phyloP scores from a whole-genome alignment of 1,140 invertebrate species.

The Chelonus insularis region DNA sequence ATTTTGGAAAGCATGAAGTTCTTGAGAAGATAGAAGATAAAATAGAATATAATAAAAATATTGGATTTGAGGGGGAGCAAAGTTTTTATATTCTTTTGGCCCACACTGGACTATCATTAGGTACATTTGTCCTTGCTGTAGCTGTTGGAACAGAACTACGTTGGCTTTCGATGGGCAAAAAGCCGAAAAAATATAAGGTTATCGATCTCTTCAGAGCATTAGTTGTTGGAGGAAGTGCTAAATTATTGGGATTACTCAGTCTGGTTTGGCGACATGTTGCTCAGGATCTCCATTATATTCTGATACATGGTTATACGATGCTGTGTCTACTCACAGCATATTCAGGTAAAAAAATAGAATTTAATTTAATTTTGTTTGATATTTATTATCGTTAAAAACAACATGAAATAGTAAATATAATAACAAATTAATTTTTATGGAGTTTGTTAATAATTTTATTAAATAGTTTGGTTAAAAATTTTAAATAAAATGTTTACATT shows the following conservation, averaged over 20 bases:
- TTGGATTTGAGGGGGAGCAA: slow-evolving; percentile 39
- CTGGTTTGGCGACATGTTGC: slow-evolving; percentile 52
- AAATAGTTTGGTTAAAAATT: too few relatives aligned
- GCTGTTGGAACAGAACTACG: slow-evolving; percentile 45
- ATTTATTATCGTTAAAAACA: slow-evolving; percentile 1
- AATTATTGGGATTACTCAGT: slow-evolving; percentile 49
- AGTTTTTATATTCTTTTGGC: slow-evolving; percentile 50
- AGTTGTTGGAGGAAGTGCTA: slow-evolving; percentile 51
- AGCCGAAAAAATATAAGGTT: slow-evolving; percentile 41
- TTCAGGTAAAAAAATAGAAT: slow-evolving; percentile 45
- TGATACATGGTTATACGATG: slow-evolving; percentile 54
- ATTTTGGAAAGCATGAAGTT: slow-evolving; percentile 23
- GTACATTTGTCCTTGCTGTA: slow-evolving; percentile 40
- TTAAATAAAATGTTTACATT: too few relatives aligned
- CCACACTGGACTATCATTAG: slow-evolving; percentile 46
- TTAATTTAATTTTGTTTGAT: neutral
- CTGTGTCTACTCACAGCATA: slow-evolving; percentile 55
- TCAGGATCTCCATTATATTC: slow-evolving; percentile 44
- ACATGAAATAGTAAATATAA: neutral
- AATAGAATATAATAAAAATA: slow-evolving; percentile 13
- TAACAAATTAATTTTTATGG: too few relatives aligned
- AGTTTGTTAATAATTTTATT: too few relatives aligned
- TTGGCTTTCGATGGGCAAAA: slow-evolving; percentile 38
- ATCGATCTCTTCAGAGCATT: slow-evolving; percentile 45
- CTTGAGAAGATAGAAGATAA: neutral